A percentile compares a stretch with the other conserved stretches of the same genome.
Evolutionary conservation across 1,140 invertebrate genomes (phyloP).

Genomic region (Monomorium pharaonis): DNA sequence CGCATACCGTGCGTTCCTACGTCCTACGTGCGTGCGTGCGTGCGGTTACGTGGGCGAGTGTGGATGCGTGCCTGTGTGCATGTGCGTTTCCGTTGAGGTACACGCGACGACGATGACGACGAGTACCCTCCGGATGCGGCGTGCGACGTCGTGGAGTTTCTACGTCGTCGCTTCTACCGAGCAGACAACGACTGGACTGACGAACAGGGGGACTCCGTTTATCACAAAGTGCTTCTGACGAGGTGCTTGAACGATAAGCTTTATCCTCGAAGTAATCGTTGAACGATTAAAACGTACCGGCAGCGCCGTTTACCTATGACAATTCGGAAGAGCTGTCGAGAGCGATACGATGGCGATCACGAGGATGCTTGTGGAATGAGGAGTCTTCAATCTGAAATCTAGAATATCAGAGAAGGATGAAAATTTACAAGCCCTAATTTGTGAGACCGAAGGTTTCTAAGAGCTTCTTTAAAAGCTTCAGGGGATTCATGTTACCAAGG

Average conservation of each 20-base stretch:
- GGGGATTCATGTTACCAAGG: background rate
- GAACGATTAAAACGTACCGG: background rate
- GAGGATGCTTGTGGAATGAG: background rate
- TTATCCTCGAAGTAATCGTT: background rate
- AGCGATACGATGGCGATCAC: background rate
- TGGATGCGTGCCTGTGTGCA: background rate
- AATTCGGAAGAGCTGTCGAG: background rate
- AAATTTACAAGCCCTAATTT: background rate
- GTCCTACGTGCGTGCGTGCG: constrained; percentile 3
- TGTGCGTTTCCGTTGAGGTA: background rate
- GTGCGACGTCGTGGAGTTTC: background rate
- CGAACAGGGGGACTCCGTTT: background rate
- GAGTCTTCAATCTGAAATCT: background rate
- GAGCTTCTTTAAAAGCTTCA: background rate
- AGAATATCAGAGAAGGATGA: background rate
- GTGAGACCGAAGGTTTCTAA: background rate
- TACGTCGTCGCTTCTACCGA: background rate
- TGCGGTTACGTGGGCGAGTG: constrained; percentile 3
- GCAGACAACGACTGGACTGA: background rate
- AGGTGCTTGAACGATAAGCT: background rate
- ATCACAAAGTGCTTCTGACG: background rate
- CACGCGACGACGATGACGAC: background rate
- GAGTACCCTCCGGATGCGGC: constrained; percentile 17
- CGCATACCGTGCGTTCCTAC: constrained; percentile 56
- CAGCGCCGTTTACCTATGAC: background rate